Evolutionary conservation across 2,888 invertebrate genomes (phyloP).

Genomic region (Osedax frankpressi): DNA sequence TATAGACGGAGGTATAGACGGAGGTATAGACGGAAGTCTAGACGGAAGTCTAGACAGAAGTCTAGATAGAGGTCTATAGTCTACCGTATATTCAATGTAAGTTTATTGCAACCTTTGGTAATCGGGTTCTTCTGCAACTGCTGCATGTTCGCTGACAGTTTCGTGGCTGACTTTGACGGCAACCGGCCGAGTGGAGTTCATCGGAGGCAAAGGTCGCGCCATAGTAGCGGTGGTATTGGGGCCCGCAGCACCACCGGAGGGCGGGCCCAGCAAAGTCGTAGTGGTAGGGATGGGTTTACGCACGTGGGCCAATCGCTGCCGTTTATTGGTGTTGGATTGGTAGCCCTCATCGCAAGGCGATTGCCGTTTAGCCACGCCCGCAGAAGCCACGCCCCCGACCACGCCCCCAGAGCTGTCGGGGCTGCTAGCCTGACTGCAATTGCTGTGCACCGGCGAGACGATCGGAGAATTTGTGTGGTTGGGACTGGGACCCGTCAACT

Average conservation of each 20-base stretch:
- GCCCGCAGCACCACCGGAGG: neutral
- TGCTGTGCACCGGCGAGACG: constrained; percentile 33
- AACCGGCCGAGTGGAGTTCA: no score
- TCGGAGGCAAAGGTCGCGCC: neutral
- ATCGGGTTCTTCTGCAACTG: constrained; percentile 3
- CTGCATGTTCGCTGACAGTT: neutral
- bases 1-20: no score
- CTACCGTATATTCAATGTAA: no score
- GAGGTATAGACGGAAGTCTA: no score
- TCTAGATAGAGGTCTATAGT: no score
- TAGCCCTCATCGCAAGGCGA: neutral
- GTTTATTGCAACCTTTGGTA: neutral
- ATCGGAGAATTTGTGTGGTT: constrained; percentile 30
- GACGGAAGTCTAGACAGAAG: no score
- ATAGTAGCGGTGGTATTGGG: neutral
- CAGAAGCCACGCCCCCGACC: neutral
- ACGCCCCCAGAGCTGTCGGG: no score
- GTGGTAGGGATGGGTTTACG: constrained; percentile 1
- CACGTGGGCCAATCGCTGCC: constrained; percentile 68
- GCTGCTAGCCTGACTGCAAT: constrained; percentile 32
- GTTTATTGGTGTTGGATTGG: constrained; percentile 51
- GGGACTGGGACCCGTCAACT: constrained; percentile 10
- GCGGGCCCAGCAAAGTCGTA: neutral
- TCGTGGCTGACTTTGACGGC: no score
- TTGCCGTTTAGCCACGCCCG: neutral